phyloP scores from a whole-genome alignment of 2,797 vertebrate genomes.

The Danio albolineatus region DNA sequence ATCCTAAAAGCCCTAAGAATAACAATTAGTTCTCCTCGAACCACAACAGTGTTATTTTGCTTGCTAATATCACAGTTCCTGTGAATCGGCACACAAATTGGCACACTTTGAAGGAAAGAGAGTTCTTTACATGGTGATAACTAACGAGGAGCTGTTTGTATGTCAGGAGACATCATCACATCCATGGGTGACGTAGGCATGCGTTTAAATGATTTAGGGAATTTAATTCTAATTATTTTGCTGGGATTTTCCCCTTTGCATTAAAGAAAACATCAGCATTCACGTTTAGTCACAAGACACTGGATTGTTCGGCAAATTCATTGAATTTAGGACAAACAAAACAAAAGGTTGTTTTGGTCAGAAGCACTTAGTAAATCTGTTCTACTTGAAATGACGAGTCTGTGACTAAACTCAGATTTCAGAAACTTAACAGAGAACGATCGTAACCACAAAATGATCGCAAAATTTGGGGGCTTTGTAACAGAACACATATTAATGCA shows the following conservation, averaged over 20 bases:
- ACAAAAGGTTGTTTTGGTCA: conserved; percentile 40
- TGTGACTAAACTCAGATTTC: conserved; percentile 54
- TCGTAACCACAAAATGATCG: not conserved
- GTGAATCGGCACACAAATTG: conserved; percentile 18
- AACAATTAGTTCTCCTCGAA: conserved; percentile 20
- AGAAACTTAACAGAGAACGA: conserved; percentile 25
- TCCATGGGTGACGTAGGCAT: conserved; percentile 60
- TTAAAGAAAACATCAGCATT: conserved; percentile 48
- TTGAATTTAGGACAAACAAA: conserved; percentile 58
- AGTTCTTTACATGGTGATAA: conserved; percentile 11
- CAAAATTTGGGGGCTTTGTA: conserved; percentile 8
- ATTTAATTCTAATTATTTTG: conserved; percentile 53
- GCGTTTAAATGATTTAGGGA: not conserved
- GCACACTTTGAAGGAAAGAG: conserved; percentile 21
- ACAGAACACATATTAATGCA: conserved; percentile 62
- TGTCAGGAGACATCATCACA: conserved; percentile 66
- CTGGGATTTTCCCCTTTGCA: conserved; percentile 59
- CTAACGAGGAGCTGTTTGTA: conserved; percentile 28
- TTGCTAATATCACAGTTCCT: conserved; percentile 9
- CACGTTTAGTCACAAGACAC: conserved; percentile 70
- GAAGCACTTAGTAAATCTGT: conserved; percentile 67
- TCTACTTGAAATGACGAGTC: conserved; percentile 70
- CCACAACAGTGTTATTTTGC: conserved; percentile 35
- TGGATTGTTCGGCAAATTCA: conserved; percentile 68
- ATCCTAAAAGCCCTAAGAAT: conserved; percentile 25